A percentile compares a stretch with the other conserved stretches of the same genome.
Conservation (phyloP, 2,797 vertebrate genomes). For the Echiichthys vipera region DNA sequence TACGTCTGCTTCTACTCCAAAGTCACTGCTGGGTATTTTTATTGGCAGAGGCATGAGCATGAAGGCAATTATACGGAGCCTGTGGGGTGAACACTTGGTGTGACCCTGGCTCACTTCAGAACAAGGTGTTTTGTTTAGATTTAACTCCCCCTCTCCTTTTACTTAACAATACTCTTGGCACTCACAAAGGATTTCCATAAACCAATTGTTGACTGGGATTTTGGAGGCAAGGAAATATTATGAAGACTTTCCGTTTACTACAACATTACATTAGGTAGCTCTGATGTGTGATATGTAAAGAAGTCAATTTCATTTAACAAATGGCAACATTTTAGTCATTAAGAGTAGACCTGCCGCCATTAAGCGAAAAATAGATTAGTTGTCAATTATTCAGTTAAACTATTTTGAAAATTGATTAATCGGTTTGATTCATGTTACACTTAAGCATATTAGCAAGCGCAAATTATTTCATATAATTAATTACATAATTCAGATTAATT, state of each 20-base stretch:
- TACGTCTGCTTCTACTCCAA: slow-evolving; percentile 50
- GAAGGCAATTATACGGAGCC: slow-evolving; percentile 70
- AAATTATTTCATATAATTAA: too few relatives aligned
- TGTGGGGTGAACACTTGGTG: slow-evolving; percentile 51
- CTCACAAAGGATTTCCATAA: slow-evolving; percentile 4
- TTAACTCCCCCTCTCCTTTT: slow-evolving; percentile 38
- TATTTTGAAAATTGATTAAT: too few relatives aligned
- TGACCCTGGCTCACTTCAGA: slow-evolving; percentile 61
- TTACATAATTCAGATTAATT: too few relatives aligned
- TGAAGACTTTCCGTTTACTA: not conserved
- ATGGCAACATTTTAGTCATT: not conserved
- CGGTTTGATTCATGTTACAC: too few relatives aligned
- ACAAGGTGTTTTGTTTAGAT: slow-evolving; percentile 70
- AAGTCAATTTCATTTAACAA: not conserved
- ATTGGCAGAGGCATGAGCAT: slow-evolving; percentile 54
- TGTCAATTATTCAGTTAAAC: too few relatives aligned
- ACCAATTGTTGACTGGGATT: slow-evolving; percentile 3
- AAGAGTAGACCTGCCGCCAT: too few relatives aligned
- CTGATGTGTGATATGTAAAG: not conserved
- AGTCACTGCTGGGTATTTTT: slow-evolving; percentile 59
- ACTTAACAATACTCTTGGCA: slow-evolving; percentile 26
- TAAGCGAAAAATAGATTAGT: too few relatives aligned
- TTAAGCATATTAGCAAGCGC: not conserved
- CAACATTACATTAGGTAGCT: not conserved
- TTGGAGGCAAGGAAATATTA: not conserved